Base-by-base conservation (phyloP, 2,888 invertebrate genomes). In the Hololepta plana region DNA sequence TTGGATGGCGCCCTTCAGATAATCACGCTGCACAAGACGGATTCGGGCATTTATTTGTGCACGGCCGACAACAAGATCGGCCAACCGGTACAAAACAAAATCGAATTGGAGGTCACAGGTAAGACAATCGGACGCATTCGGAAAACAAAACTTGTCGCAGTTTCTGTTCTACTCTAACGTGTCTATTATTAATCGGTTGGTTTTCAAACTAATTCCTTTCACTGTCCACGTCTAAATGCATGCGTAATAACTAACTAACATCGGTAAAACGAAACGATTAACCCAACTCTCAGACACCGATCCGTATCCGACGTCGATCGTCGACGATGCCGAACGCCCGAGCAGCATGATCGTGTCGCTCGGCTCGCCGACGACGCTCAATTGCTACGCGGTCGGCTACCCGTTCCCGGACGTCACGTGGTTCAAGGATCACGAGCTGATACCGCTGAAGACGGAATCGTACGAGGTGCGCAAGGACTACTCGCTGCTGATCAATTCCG, bases 31-130 rank as follows among this genome's bases (percentile, higher is more conserved):
- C 72, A 72, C 45, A 70, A 68, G 36, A 70, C 72, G 28, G 91
- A 93, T 52, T 67, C 74, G 12, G 91, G 90, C 17, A 68, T 72
- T 7, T 93, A 91, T 51, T 65, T 79, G 28, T 91, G 91, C 46
- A 64, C 72, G 5, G 91, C 85, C 2, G 72, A 75, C 46, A 91
- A 91, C 52, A 68, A 67, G 2, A 54, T 77, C 13, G 80, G 79
- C 10, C 53, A 61, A 24, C 70, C 80, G 8, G 62, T 67, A 15
- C 66, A 70, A 40, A 64, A 63, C 37, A 70, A 80, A 52, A 64
- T 82, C 29, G 61, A 60, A 30, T 59, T 88, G 6, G 61, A 69
- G 33, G 73, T 87, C 25, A 65, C 65, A 49, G 82, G 87, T 87
- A 57, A 58, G 68, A n/a, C n/a, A n/a, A n/a, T n/a, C n/a, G n/a